Evolutionary conservation across 2,113 vertebrate genomes (phyloP).

Genomic region (Corydoras sp.): DNA sequence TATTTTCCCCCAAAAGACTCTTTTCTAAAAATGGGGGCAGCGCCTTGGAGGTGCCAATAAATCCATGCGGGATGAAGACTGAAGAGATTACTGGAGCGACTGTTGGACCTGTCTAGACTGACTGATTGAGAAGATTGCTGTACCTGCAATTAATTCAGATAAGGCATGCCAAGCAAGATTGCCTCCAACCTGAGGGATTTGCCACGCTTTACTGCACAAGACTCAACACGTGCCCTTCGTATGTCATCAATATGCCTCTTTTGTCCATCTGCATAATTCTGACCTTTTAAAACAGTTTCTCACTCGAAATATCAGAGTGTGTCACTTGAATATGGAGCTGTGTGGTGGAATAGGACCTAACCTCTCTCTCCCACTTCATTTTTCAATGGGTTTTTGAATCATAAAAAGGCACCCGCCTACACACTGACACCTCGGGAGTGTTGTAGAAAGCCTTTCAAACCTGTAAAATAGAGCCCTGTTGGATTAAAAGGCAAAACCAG

Average conservation of each 20-base stretch:
- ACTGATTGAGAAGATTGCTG: slow-evolving; percentile 3
- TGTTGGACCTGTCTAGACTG: neutral
- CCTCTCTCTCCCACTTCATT: slow-evolving; percentile 21
- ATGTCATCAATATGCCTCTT: neutral
- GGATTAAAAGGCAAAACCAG: slow-evolving; percentile 10
- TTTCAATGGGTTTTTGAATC: slow-evolving; percentile 20
- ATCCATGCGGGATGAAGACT: slow-evolving; percentile 4
- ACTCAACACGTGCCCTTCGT: neutral
- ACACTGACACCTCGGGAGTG: slow-evolving; percentile 1
- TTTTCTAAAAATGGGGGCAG: neutral
- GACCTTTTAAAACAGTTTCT: slow-evolving; percentile 16
- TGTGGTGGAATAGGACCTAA: slow-evolving; percentile 6
- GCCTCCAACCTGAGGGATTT: neutral
- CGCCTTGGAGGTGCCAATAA: neutral
- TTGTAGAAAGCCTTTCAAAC: slow-evolving; percentile 13
- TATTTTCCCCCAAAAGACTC: neutral
- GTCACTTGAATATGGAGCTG: neutral
- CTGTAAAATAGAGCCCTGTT: slow-evolving; percentile 11
- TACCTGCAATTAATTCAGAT: neutral
- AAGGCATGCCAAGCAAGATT: neutral
- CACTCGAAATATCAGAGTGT: neutral
- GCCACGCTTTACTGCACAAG: neutral
- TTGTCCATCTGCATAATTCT: neutral
- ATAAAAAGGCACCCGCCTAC: slow-evolving; percentile 30
- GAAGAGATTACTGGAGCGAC: neutral